These are phyloP conservation scores for Pristiophorus japonicus DNA, from an alignment of 2,113 vertebrate genomes.

Conservation along the genomic window DNA sequence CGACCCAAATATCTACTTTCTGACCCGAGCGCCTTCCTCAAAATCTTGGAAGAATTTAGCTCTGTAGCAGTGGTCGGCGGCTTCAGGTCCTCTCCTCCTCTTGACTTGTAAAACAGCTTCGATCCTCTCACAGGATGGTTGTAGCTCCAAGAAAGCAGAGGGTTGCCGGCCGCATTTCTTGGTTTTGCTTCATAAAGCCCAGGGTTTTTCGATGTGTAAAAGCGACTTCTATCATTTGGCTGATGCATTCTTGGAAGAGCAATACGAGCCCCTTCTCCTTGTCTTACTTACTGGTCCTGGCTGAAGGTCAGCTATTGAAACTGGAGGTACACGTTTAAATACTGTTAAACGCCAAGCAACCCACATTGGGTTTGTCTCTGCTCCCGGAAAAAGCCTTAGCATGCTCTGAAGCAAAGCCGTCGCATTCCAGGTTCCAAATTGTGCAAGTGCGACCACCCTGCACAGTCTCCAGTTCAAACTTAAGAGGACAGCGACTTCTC, in stretches of 20 bases:
- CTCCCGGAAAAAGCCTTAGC: background rate
- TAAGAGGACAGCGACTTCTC: background rate
- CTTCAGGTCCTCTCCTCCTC: background rate
- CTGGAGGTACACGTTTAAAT: background rate
- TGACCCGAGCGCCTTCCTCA: background rate
- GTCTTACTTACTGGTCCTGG: background rate
- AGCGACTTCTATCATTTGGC: background rate
- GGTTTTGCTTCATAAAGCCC: background rate
- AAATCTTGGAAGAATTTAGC: background rate
- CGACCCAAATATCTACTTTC: background rate
- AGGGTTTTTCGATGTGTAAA: background rate
- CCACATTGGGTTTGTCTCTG: background rate
- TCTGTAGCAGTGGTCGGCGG: background rate
- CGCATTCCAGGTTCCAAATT: background rate
- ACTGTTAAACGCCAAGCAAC: background rate
- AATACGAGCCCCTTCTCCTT: background rate
- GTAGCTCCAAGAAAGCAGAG: constrained; percentile 24
- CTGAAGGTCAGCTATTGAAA: background rate
- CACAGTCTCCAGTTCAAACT: background rate
- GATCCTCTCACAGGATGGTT: background rate
- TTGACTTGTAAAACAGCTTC: background rate
- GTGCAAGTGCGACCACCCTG: too few relatives aligned
- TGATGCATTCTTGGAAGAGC: background rate
- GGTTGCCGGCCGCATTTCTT: background rate
- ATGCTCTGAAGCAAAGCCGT: background rate